Percentiles rank a stretch among this genome's conserved stretches.
Evolutionary conservation across 1,140 invertebrate species (phyloP).

Genomic region (Zeugodacus cucurbitae): DNA sequence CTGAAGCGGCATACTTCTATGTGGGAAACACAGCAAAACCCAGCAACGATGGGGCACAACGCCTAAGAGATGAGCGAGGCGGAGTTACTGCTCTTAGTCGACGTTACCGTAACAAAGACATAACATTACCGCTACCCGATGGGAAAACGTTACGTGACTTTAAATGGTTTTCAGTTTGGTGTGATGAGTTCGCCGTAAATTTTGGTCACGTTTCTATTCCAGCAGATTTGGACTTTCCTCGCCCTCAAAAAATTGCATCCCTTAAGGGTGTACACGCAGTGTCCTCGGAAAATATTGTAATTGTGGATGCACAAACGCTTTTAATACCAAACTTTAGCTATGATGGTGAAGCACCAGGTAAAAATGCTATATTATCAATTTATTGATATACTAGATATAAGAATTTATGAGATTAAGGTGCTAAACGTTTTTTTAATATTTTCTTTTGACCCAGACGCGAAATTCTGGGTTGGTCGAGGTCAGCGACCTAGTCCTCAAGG

Average conservation of each 20-base stretch:
- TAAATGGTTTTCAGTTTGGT: slow-evolving; percentile 91
- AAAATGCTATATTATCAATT: slow-evolving; percentile 42
- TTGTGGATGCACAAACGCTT: slow-evolving; percentile 91
- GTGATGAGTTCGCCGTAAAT: slow-evolving; percentile 89
- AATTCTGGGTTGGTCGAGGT: slow-evolving; percentile 90
- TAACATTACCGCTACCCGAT: slow-evolving; percentile 87
- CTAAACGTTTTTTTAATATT: background rate
- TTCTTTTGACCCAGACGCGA: slow-evolving; percentile 75
- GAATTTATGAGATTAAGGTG: too few relatives aligned
- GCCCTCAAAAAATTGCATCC: slow-evolving; percentile 81
- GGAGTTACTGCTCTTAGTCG: slow-evolving; percentile 75
- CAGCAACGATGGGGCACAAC: slow-evolving; percentile 75
- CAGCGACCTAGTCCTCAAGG: slow-evolving; percentile 82
- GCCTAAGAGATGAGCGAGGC: slow-evolving; percentile 83
- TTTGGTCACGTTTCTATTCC: slow-evolving; percentile 89
- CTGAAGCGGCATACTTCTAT: slow-evolving; percentile 88
- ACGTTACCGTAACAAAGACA: slow-evolving; percentile 80
- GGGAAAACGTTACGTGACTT: slow-evolving; percentile 84
- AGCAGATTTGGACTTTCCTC: slow-evolving; percentile 80
- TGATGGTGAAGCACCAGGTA: slow-evolving; percentile 90
- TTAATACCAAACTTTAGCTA: slow-evolving; percentile 88
- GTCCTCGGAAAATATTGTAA: slow-evolving; percentile 84
- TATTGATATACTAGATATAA: too few relatives aligned
- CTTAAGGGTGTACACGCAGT: slow-evolving; percentile 85
- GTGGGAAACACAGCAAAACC: slow-evolving; percentile 77